Evolutionary conservation across 2,113 vertebrate species (phyloP).

Genomic region (Channa argus): DNA sequence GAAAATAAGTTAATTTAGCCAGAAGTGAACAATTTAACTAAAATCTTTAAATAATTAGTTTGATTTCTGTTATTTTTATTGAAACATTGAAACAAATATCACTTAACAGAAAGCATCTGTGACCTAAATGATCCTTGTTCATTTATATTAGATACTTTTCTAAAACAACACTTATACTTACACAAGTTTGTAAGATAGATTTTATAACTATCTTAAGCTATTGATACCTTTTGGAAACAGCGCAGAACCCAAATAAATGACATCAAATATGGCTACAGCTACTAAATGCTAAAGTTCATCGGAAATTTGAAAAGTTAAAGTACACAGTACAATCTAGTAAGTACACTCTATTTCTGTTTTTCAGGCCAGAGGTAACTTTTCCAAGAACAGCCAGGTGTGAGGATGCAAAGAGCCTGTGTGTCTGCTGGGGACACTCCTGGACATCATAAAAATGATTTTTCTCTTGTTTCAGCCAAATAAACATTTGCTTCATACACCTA

Average conservation of each 20-base stretch:
- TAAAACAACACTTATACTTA: not conserved
- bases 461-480: slow-evolving; percentile 38
- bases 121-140: no score
- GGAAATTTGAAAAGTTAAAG: not conserved
- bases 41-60: no score
- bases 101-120: no score
- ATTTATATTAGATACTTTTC: not conserved
- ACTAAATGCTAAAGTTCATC: not conserved
- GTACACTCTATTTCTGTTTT: slow-evolving; percentile 19
- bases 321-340: no score
- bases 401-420: not conserved
- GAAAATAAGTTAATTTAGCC: no score
- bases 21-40: no score
- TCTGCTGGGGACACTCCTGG: not conserved
- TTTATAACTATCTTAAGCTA: not conserved
- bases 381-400: slow-evolving; percentile 5
- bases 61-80: no score
- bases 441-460: not conserved
- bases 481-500: slow-evolving; percentile 28
- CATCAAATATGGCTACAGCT: not conserved
- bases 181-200: not conserved
- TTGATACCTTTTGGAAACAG: not conserved
- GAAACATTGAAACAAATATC: no score
- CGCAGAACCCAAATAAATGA: not conserved
- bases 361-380: slow-evolving; percentile 6